A percentile compares a stretch with the other conserved stretches of the same genome.
phyloP scores from a whole-genome alignment of 2,113 vertebrate genomes.

The Monopterus albus region DNA sequence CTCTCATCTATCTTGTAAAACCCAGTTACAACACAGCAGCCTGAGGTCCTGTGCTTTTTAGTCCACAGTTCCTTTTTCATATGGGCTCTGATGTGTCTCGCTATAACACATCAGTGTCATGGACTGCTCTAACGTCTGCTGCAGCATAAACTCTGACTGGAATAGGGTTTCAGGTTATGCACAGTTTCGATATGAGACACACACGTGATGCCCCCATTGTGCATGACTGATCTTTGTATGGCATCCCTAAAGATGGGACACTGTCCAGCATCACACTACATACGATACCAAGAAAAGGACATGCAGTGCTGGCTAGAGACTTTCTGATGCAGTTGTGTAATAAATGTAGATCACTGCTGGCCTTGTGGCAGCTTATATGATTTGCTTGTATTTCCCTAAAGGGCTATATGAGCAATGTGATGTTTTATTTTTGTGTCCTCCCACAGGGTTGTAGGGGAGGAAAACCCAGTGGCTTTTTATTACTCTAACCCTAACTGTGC shows the following conservation, averaged over 20 bases:
- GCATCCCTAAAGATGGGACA: too few relatives aligned
- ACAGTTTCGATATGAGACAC: slow-evolving; percentile 6
- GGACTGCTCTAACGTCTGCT: slow-evolving; percentile 49
- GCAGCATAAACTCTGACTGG: slow-evolving; percentile 32
- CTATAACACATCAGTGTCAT: slow-evolving; percentile 62
- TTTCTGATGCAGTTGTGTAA: slow-evolving; percentile 20
- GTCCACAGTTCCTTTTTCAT: slow-evolving; percentile 27
- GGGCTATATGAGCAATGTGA: slow-evolving; percentile 32
- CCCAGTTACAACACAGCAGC: slow-evolving; percentile 44
- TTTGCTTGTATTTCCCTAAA: slow-evolving; percentile 11
- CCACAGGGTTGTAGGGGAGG: background rate
- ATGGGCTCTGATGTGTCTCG: slow-evolving; percentile 4
- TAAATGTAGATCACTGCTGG: slow-evolving; percentile 3
- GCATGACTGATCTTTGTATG: slow-evolving; percentile 13
- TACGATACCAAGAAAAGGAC: background rate
- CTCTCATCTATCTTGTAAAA: slow-evolving; percentile 14
- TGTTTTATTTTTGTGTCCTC: slow-evolving; percentile 40
- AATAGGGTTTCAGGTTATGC: slow-evolving; percentile 13
- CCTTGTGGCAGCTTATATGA: background rate
- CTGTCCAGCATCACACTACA: too few relatives aligned
- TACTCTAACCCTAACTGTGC: background rate
- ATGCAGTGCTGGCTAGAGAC: background rate
- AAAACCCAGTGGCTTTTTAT: background rate
- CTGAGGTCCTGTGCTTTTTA: slow-evolving; percentile 38
- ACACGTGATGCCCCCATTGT: slow-evolving; percentile 14